These are phyloP conservation scores for Drosophila imparisetae DNA, from an alignment of 2,888 invertebrate species.

Conservation along the genomic window DNA sequence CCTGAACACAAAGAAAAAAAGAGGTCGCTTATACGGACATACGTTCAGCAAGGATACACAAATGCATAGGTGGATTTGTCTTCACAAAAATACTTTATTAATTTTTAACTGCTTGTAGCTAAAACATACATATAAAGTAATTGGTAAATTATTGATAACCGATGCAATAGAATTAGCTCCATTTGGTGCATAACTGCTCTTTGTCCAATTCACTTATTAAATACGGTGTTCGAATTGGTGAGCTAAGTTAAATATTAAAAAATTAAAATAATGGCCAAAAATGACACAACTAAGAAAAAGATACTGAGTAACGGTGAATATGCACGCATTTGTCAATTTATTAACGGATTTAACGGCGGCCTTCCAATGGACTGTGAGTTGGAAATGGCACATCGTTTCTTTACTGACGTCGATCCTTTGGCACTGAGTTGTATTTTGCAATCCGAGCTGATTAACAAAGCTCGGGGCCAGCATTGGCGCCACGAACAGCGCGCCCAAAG, in stretches of 20 bases:
- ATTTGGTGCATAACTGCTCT: neutral
- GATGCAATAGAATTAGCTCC: neutral
- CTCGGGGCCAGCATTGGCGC: constrained; percentile 88
- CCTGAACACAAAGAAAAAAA: neutral
- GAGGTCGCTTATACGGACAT: neutral
- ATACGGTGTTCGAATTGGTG: neutral
- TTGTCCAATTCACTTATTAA: neutral
- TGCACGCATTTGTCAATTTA: constrained; percentile 83
- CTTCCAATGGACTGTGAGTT: constrained; percentile 87
- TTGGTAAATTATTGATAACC: neutral
- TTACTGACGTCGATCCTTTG: constrained; percentile 86
- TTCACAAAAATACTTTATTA: neutral
- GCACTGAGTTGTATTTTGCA: constrained; percentile 90
- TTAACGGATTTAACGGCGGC: constrained; percentile 86
- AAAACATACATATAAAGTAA: neutral
- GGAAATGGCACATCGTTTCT: constrained; percentile 86
- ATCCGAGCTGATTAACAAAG: constrained; percentile 87
- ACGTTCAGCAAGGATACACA: neutral
- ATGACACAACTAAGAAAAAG: constrained; percentile 45
- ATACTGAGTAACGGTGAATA: constrained; percentile 71
- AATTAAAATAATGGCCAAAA: constrained; percentile 25
- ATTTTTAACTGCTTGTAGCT: neutral
- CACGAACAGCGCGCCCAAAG: constrained; percentile 86
- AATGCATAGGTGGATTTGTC: neutral
- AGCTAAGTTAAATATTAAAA: neutral